phyloP scores from a whole-genome alignment of 2,888 invertebrate genomes.

The Sinopyrophorus schimmeli region DNA sequence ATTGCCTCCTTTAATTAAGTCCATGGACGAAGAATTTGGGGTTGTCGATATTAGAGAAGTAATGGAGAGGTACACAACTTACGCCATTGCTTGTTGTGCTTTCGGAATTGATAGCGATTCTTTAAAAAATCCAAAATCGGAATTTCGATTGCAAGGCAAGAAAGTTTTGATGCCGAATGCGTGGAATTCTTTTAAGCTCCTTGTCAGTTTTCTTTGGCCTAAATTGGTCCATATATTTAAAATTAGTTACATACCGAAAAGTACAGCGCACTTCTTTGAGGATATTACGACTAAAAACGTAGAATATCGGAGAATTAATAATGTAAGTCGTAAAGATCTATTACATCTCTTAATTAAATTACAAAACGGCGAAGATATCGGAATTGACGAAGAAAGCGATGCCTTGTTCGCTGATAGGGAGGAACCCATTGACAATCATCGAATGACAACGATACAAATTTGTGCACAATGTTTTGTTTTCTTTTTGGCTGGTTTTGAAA shows the following conservation, averaged over 20 bases:
- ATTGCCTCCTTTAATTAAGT: slow-evolving; percentile 37
- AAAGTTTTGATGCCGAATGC: slow-evolving; percentile 36
- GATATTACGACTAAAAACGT: slow-evolving; percentile 8
- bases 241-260: not conserved
- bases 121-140: slow-evolving; percentile 50
- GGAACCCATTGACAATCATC: not conserved
- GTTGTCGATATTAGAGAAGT: slow-evolving; percentile 37
- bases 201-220: not conserved
- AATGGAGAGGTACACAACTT: slow-evolving; percentile 48
- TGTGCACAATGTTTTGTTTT: slow-evolving; percentile 42
- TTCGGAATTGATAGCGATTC: slow-evolving; percentile 54
- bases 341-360: slow-evolving; percentile 12
- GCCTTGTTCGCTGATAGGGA: no score
- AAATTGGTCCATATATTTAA: not conserved
- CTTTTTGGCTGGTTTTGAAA: slow-evolving; percentile 49
- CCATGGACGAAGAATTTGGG: slow-evolving; percentile 4
- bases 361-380: slow-evolving; percentile 9
- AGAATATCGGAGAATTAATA: slow-evolving; percentile 5
- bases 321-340: slow-evolving; percentile 8
- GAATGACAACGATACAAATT: not conserved
- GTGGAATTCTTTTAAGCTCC: not conserved
- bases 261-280: slow-evolving; percentile 2
- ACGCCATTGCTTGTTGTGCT: slow-evolving; percentile 50
- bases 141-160: slow-evolving; percentile 45
- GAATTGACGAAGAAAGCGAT: not conserved